A percentile compares a stretch with the other conserved stretches of the same genome.
phyloP scores from a whole-genome alignment of 2,113 vertebrate species.

The Pteropus alecto region DNA sequence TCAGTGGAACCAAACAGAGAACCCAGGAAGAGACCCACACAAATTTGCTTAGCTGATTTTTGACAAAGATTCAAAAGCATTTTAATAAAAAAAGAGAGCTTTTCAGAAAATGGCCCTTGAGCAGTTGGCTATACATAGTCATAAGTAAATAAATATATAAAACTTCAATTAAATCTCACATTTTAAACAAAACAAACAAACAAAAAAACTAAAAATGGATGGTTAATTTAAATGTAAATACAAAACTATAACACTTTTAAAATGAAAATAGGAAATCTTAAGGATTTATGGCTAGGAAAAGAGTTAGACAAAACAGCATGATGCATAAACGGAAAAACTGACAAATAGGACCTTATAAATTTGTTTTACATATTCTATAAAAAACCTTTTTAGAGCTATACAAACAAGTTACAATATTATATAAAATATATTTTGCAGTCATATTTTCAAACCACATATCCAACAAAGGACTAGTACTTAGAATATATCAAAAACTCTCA shows the following conservation, averaged over 20 bases:
- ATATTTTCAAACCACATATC: neutral
- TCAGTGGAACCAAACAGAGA: too few species aligned
- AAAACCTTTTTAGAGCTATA: neutral
- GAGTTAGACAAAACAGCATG: neutral
- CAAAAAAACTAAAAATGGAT: neutral
- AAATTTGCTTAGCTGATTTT: neutral
- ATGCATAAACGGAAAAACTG: neutral
- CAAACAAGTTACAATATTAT: neutral
- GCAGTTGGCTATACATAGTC: neutral
- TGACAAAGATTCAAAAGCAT: neutral
- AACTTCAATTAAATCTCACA: neutral
- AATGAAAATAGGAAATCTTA: neutral
- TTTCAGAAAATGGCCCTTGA: neutral
- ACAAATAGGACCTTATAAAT: neutral
- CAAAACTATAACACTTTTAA: neutral
- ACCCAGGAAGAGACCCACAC: neutral
- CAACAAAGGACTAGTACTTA: neutral
- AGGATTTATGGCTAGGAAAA: neutral
- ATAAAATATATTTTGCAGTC: neutral
- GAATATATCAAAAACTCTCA: neutral
- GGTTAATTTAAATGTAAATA: neutral
- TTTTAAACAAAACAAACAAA: neutral
- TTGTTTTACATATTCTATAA: too few species aligned
- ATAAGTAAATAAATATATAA: neutral
- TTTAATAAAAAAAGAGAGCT: neutral